Percentiles rank a stretch among this genome's conserved stretches.
Evolutionary conservation across 1,140 invertebrate genomes (phyloP).

Genomic region (Zaprionus taronus): DNA sequence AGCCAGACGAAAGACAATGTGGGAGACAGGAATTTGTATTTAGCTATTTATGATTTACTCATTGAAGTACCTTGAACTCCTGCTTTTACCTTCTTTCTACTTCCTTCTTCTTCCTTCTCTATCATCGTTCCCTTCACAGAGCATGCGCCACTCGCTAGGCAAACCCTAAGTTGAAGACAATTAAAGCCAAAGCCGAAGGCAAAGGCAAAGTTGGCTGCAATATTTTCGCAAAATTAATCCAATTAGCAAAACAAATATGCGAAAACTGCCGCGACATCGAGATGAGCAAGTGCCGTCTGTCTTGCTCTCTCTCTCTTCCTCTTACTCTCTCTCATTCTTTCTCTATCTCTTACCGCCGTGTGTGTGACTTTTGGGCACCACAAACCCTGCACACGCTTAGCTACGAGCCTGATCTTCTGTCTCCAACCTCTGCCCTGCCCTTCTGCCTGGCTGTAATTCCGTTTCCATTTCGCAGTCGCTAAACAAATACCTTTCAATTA

Average conservation of each 20-base stretch:
- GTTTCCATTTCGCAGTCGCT: constrained; percentile 49
- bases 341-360: not conserved
- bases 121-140: not conserved
- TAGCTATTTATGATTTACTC: too few relatives aligned
- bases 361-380: constrained; percentile 23
- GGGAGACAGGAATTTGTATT: too few relatives aligned
- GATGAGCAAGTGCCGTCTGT: constrained; percentile 15
- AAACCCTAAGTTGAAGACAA: constrained; percentile 11
- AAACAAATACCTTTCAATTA: constrained; percentile 69
- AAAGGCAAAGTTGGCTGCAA: constrained; percentile 35
- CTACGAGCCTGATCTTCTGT: too few relatives aligned
- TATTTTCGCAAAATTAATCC: constrained; percentile 64
- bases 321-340: too few relatives aligned
- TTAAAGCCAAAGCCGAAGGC: constrained; percentile 21
- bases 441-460: constrained; percentile 43
- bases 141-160: not conserved
- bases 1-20: too few relatives aligned
- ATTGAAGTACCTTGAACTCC: too few relatives aligned
- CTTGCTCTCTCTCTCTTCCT: not conserved
- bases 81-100: too few relatives aligned
- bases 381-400: too few relatives aligned
- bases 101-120: not conserved
- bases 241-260: constrained; percentile 61
- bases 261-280: constrained; percentile 33
- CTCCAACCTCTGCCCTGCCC: not conserved